phyloP scores from a whole-genome alignment of 2,113 vertebrate species.

The Bubo blakistoni region DNA sequence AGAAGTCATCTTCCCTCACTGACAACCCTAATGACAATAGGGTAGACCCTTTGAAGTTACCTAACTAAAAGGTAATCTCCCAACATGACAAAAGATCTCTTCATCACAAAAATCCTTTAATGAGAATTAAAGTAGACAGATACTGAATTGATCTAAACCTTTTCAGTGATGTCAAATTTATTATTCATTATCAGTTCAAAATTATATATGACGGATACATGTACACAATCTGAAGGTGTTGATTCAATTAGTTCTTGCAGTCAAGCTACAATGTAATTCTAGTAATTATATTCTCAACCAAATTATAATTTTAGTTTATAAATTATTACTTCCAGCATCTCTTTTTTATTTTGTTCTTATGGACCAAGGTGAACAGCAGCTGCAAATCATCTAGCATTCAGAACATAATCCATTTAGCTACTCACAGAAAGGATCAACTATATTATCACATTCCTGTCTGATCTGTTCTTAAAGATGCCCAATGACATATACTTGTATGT shows the following conservation, averaged over 20 bases:
- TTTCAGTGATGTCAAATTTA: neutral
- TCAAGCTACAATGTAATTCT: neutral
- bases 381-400: neutral
- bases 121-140: neutral
- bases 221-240: neutral
- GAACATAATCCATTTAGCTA: neutral
- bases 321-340: neutral
- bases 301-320: neutral
- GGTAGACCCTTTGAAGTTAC: neutral
- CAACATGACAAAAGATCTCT: neutral
- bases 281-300: neutral
- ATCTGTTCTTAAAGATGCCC: neutral
- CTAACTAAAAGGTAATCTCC: neutral
- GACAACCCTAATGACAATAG: neutral
- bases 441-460: neutral
- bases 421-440: neutral
- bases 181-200: neutral
- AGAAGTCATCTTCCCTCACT: neutral
- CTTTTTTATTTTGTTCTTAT: neutral
- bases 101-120: neutral
- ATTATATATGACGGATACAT: neutral
- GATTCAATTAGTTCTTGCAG: neutral
- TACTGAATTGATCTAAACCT: neutral
- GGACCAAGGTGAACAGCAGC: neutral
- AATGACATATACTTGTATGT: neutral